Evolutionary conservation across 2,113 vertebrate species (phyloP), one percentile per base, ranked within the genome.

Genomic region (Brachyhypopomus occidentalis): DNA sequence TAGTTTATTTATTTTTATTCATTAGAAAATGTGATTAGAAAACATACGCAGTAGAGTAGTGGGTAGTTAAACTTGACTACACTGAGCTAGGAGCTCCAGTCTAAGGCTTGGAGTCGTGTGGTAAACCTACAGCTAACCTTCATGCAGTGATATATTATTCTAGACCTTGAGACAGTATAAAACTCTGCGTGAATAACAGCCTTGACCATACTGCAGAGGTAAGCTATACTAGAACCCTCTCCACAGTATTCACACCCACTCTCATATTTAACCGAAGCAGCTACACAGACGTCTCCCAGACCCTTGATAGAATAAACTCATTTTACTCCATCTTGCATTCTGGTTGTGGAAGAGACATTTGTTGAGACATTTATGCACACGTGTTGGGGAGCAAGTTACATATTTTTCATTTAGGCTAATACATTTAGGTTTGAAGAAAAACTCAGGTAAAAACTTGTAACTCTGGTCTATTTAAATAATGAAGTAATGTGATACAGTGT

Each of bases 41-140:
- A 79, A 36, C 70, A 58, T 70, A 78, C 45, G 14, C 12, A 52
- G 45, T 52, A 14, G 8, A 52, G 45, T 52, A 52, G 45, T 52
- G 45, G 0, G 3, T 14, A 52, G 45, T 67, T 70, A 76, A 60
- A 70, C 72, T 81, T 81, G 75, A 62, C 62, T 81, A 59, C 27
- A 17, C 34, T 16, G 55, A 81, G 74, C 70, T 76, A 75, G 75
- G 72, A 75, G 72, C 77, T 79, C 48, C 52, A 75, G 72, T 75
- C 60, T 56, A 75, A 81, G 71, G 72, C 27, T 45, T 81, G 60
- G 58, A 59, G 41, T 67, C 23, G 72, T 81, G 80, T 76, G 80
- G 80, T 75, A 81, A 75, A 81, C 80, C 80, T 73, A 81, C 73
- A 81, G 80, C 80, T 81, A 72, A 76, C 80, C 80, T 73, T 76